Base-by-base conservation (phyloP, 35 echinoderm and acorn worm species). In the Lytechinus variegatus region DNA sequence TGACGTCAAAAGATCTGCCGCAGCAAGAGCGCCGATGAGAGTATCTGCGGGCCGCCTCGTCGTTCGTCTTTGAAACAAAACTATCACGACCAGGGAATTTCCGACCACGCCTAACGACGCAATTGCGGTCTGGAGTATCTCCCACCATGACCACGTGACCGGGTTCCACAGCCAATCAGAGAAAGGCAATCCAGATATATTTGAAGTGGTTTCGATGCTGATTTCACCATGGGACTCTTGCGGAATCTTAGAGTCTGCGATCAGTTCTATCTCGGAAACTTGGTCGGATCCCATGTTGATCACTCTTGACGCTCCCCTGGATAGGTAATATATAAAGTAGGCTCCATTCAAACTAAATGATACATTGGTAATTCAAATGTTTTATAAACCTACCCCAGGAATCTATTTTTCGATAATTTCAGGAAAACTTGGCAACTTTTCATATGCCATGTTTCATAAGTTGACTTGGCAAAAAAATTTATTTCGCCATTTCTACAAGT, bases 1-100 rank as follows among this genome's bases (percentile, higher is more conserved):
- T 8, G 97, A 97, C 10, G 97, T 95, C 8, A 97, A 94, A 10
- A 96, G 53, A 91, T 97, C 97, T 13, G 97, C 97, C 19, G 87
- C 55, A 4, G 96, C 97, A 14, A 97, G 66, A 53, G 93, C 92
- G 27, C 95, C 94, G 21, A 97, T 97, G 54, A 97, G 95, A 33
- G 92, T 96, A 52, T 96, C 95, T 1, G 97, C 92, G 21, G 95
- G 55, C 52, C 86, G 93, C 53, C 90, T 79, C 71, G 95, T 54
- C 0, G 94, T 91, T 24, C 95, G 92, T 52, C 95, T 95, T 24
- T 95, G 56, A 1, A 94, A 91, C 53, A 95, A 94, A 28, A 95
- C 92, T 24, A 96, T 24, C 27, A 96, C 87, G 3, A 97, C 97
- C 21, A 97, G 12, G 5, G 71, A 1, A 86, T 97, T 97, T 7